Evolutionary conservation across 2,797 vertebrate species (phyloP), one percentile per base, ranked within the genome.

Genomic region (Myiotriccus ornatus): DNA sequence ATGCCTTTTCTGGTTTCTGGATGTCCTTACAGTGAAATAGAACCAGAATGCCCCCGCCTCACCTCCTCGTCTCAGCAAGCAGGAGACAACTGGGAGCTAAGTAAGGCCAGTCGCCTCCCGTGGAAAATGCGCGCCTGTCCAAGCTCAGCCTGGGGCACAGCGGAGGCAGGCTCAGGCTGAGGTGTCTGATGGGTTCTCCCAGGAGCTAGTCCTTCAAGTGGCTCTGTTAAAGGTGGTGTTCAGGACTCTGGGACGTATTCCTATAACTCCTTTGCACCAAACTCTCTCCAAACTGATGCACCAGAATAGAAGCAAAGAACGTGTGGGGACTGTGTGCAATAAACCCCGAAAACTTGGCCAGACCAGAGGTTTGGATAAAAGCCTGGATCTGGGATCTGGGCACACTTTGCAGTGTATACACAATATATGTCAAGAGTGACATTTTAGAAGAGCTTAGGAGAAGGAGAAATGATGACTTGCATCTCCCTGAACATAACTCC

Each of bases 391-490:
- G 49, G 83, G 70, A 90, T 94, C 94, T 97, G 95, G 96, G 94
- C 93, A 95, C 74, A 80, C 56, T 95, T 89, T 82, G 77, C 92
- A 84, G 75, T 53, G 75, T 95, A 89, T 90, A 95, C 95, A 96
- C 95, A 97, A 90, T 96, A 93, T 30, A 79, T 94, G 91, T 94
- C 79, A 78, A 95, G 91, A 94, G 89, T 74, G 89, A 95, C 91
- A 91, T 89, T 96, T 96, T 46, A 96, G 80, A 95, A 89, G 93
- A 93, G 94, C 21, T 94, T 67, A 84, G 63, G 82, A 93, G 90
- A 93, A 89, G 89, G 73, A 96, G 89, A 96, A 95, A 94, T 94
- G 84, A 97, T 96, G 93, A 95, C 94, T 94, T 96, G 87, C 91
- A 96, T 93, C 85, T 93, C 85, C 77, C 83, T 74, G 74, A 93